phyloP scores from a whole-genome alignment of 2,113 vertebrate genomes.

The Nannospalax galili region DNA sequence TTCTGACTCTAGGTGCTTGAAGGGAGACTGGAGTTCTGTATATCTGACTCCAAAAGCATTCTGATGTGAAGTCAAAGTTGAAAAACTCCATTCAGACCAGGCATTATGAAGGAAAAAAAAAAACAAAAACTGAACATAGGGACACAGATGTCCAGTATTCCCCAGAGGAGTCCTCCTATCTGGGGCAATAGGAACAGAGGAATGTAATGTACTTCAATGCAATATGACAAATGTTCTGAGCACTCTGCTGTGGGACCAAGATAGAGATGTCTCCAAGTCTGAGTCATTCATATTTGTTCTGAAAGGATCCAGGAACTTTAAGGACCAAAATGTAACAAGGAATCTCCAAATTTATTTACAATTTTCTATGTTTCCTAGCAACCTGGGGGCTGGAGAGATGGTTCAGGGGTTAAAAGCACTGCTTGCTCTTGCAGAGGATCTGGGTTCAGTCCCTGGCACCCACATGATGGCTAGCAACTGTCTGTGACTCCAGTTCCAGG shows the following conservation, averaged over 20 bases:
- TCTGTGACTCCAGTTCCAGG: background rate
- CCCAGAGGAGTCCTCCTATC: background rate
- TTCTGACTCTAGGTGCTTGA: background rate
- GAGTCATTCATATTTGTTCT: background rate
- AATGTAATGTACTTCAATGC: background rate
- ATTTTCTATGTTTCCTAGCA: background rate
- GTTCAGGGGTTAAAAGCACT: background rate
- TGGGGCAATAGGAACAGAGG: background rate
- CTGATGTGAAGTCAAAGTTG: background rate
- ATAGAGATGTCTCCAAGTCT: background rate
- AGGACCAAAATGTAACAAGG: background rate
- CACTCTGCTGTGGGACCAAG: background rate
- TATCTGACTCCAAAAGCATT: background rate
- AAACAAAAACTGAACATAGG: background rate
- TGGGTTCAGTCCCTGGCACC: background rate
- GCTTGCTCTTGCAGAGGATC: background rate
- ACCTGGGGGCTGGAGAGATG: background rate
- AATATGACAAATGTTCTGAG: background rate
- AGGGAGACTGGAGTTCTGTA: background rate
- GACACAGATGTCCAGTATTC: background rate
- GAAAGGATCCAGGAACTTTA: background rate
- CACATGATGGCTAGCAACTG: background rate
- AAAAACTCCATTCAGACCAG: background rate
- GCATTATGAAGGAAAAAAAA: background rate
- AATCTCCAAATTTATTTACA: background rate